Evolutionary conservation across 2,113 vertebrate genomes (phyloP).

Genomic region (Ictidomys tridecemlineatus): DNA sequence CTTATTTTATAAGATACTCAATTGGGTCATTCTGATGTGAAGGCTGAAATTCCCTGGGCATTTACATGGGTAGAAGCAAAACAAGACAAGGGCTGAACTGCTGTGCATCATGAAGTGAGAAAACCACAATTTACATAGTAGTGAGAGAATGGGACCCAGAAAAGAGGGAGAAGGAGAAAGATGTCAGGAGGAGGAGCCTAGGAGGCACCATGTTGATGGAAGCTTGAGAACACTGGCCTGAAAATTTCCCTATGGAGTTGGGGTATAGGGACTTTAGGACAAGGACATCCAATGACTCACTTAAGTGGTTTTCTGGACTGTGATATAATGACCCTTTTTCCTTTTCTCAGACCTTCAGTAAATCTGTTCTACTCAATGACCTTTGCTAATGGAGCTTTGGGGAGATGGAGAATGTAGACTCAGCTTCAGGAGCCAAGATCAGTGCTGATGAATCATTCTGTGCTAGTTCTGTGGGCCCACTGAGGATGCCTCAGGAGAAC

Average conservation of each 20-base stretch:
- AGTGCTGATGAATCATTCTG: neutral
- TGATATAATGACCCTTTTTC: neutral
- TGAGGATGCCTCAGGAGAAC: neutral
- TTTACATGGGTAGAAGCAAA: neutral
- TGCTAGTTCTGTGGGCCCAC: neutral
- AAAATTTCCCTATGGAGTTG: neutral
- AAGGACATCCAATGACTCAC: neutral
- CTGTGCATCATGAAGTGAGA: neutral
- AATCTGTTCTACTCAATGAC: neutral
- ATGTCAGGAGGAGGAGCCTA: neutral
- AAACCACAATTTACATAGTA: neutral
- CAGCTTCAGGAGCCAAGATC: neutral
- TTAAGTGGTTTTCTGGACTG: conserved; percentile 1
- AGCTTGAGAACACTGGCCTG: neutral
- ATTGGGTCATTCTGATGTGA: neutral
- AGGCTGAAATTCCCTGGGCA: neutral
- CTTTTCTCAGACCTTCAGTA: neutral
- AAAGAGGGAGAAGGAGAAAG: neutral
- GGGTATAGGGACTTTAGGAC: neutral
- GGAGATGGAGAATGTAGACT: neutral
- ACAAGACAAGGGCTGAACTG: neutral
- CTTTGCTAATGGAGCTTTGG: neutral
- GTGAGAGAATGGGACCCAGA: neutral
- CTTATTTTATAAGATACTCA: conserved; percentile 16
- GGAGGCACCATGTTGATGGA: neutral